Base-by-base conservation (phyloP, 2,888 invertebrate genomes). In the Drosophila glabriapex region DNA sequence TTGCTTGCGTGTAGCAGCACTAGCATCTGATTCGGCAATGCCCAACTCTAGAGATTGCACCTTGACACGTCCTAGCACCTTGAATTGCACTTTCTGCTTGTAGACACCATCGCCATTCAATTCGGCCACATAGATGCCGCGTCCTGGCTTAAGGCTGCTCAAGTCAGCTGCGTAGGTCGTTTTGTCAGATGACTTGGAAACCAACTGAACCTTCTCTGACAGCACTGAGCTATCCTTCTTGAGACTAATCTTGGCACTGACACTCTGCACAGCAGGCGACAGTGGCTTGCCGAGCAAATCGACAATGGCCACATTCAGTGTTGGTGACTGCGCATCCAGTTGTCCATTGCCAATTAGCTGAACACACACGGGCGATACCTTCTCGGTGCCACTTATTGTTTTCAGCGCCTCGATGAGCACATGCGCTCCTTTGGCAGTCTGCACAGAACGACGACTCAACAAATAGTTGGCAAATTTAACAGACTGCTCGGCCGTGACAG, bases 391-490 rank as follows among this genome's bases (percentile, higher is more conserved):
- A 43, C 88, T 84, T 0, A 93, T 71, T 0, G 96, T 95, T 50
- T 94, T 94, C 29, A 98, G 94, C 0, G 97, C 97, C 77, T 97
- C 97, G 0, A 99, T 94, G 33, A 99, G 94, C 65, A 96, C 95
- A 74, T 96, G 95, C 7, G 97, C 97, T 39, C 98, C 98, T 91
- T 97, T 97, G 0, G 97, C 95, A 5, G 97, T 95, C 92, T 97
- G 98, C 3, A 99, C 98, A 54, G 98, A 97, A 81, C 97, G 96
- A 52, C 99, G 95, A 54, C 97, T 97, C 74, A 98, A 94, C 89
- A 99, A 95, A 94, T 99, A 99, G 91, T 97, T 97, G 0, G 97
- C 96, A 90, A 99, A 96, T 94, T 99, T 99, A 58, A 97, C 95
- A 2, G 96, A 96, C 94, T 98, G 98, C 33, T 96, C 96, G 83